phyloP scores from a whole-genome alignment of 2,113 vertebrate genomes.

The Cathartes aura region DNA sequence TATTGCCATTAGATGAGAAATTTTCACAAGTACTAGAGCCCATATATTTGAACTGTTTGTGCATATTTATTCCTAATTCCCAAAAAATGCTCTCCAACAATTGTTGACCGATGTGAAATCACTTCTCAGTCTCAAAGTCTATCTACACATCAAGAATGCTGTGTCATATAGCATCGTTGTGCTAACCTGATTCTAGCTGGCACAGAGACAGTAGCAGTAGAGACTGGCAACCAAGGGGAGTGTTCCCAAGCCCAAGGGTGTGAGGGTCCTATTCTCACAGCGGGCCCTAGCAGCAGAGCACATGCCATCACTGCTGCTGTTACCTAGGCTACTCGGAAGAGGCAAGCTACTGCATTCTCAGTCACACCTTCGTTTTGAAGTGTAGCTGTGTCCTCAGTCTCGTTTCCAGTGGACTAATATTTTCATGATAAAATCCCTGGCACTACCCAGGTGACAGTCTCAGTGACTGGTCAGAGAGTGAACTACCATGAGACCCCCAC shows the following conservation, averaged over 20 bases:
- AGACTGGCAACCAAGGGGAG: neutral
- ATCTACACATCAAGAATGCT: neutral
- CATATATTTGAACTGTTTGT: neutral
- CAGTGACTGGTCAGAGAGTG: neutral
- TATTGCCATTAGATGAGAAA: neutral
- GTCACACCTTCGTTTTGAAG: neutral
- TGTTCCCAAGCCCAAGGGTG: neutral
- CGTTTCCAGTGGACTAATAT: neutral
- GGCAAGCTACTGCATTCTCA: neutral
- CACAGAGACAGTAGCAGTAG: neutral
- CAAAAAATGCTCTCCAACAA: neutral
- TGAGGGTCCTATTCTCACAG: neutral
- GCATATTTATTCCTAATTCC: neutral
- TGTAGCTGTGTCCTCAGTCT: neutral
- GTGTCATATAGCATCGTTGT: neutral
- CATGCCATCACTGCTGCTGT: neutral
- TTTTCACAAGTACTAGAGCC: neutral
- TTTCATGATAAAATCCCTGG: neutral
- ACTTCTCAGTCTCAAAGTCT: neutral
- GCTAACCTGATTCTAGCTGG: neutral
- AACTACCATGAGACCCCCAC: neutral
- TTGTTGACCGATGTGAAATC: neutral
- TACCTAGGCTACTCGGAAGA: neutral
- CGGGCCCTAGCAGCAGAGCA: neutral
- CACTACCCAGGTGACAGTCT: neutral